Evolutionary conservation across 2,888 invertebrate genomes (phyloP), one percentile per base, ranked within the genome.

Genomic region (Nemotelus nigrinus): DNA sequence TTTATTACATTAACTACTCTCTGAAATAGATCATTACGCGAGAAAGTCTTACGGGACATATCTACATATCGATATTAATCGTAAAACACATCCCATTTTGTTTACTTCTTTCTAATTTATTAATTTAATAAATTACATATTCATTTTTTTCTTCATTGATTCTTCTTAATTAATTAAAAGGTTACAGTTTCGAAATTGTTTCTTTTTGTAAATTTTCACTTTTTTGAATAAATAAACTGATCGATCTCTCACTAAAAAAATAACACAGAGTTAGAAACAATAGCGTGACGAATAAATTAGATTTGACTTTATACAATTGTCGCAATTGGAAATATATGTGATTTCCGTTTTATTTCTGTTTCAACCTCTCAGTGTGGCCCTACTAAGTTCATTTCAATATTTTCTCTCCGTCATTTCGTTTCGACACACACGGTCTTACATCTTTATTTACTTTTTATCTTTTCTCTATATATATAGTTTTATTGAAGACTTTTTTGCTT

Each of bases 1-100:
- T 70, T 70, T 70, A 53, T 53, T 53, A 70, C 70, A 70, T 70
- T 70, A 70, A 70, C 70, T 70, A 72, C 60, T 72, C 60, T 45
- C 72, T 72, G 39, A 72, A 25, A 58, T 48, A 60, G 44, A 58
- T 39, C 47, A 47, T 45, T 72, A 72, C 58, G 6, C 60, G 47
- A 60, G 25, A 25, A 67, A 68, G 10, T 50, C 68, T 50, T 68
- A 47, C 68, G 68, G 53, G 63, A 63, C 44, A 68, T 43, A 70
- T 25, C 25, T 72, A 47, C 48, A 6, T 53, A 53, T 53, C 10
- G 25, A 55, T 70, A 70, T 53, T 43, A 70, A 53, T 70, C 53
- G 55, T 70, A 44, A 70, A 53, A 53, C 70, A 53, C 55, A 70
- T 70, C 43, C 70, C n/a, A 10, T 60, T 60, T 60, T 25, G 6